phyloP scores from a whole-genome alignment of 2,113 vertebrate species.

The Eurypyga helias region DNA sequence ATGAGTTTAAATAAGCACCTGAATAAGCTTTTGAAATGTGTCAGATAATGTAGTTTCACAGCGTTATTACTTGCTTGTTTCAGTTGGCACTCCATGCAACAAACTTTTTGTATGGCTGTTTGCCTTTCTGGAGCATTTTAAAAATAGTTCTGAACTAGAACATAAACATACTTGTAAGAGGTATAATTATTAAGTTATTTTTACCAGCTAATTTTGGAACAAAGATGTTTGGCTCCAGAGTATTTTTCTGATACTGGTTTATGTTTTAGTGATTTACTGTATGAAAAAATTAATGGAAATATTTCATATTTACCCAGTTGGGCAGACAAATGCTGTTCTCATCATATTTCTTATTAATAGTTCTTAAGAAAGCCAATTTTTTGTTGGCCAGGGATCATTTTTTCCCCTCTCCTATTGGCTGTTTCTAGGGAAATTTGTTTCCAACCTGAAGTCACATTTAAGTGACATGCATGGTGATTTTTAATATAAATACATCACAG shows the following conservation, averaged over 20 bases:
- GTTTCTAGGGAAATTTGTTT: neutral
- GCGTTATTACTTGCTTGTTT: slow-evolving; percentile 59
- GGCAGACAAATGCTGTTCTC: slow-evolving; percentile 40
- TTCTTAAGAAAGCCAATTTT: neutral
- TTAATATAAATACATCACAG: neutral
- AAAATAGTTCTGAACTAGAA: slow-evolving; percentile 18
- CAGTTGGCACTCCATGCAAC: slow-evolving; percentile 58
- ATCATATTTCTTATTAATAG: slow-evolving; percentile 26
- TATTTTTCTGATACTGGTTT: slow-evolving; percentile 40
- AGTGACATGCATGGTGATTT: slow-evolving; percentile 5
- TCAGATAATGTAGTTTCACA: slow-evolving; percentile 70
- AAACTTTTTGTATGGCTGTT: slow-evolving; percentile 38
- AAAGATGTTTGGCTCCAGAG: neutral
- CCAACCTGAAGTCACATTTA: neutral
- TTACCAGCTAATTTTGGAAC: slow-evolving; percentile 53
- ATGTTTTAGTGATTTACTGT: slow-evolving; percentile 7
- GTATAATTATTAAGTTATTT: slow-evolving; percentile 30
- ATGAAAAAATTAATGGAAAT: slow-evolving; percentile 37
- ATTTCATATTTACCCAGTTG: slow-evolving; percentile 14
- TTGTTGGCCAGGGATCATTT: neutral
- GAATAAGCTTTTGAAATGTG: slow-evolving; percentile 71
- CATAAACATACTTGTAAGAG: slow-evolving; percentile 6
- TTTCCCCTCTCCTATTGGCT: neutral
- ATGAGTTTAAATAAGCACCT: slow-evolving; percentile 70
- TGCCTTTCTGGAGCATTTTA: slow-evolving; percentile 51